Conservation (phyloP, 2,888 invertebrate species). For the Capitulum mitella region DNA sequence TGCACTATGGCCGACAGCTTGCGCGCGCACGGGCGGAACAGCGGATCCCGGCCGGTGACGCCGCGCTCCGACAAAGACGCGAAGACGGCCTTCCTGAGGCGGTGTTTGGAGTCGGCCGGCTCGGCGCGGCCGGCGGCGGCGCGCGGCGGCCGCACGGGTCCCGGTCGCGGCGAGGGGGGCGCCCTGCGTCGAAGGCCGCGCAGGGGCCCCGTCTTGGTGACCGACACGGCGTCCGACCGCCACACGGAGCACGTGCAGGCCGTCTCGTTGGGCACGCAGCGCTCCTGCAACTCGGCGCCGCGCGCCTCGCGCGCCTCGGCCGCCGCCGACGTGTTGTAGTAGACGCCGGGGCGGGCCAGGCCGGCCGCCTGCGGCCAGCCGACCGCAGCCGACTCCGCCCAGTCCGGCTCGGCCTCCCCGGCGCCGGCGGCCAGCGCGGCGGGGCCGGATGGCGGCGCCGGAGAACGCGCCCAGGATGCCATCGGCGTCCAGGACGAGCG, state of each 20-base stretch:
- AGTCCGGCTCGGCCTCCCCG: background rate
- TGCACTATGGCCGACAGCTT: constrained; percentile 44
- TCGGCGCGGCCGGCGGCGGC: constrained; percentile 73
- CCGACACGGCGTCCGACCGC: constrained; percentile 88
- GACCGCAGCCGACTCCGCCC: background rate
- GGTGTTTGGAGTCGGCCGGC: constrained; percentile 47
- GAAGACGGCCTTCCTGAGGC: constrained; percentile 29
- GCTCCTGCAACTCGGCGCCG: background rate
- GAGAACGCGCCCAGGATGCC: constrained; percentile 1
- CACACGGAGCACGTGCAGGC: constrained; percentile 77
- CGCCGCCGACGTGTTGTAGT: background rate
- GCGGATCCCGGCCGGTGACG: background rate
- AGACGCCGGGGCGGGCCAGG: background rate
- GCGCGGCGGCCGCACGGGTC: constrained; percentile 67
- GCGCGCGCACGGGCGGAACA: constrained; percentile 22
- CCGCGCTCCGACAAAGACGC: constrained; percentile 38
- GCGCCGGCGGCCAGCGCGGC: background rate
- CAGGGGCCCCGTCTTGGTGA: constrained; percentile 35
- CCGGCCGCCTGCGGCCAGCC: background rate
- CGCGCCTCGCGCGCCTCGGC: background rate
- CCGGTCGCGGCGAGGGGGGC: constrained; percentile 48
- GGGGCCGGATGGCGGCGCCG: too few species aligned
- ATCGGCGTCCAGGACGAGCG: background rate
- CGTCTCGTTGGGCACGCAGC: constrained; percentile 46
- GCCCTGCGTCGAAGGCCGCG: constrained; percentile 14